These are phyloP conservation scores for Cinclus cinclus DNA, from an alignment of 2,113 vertebrate genomes.

Conservation along the genomic window DNA sequence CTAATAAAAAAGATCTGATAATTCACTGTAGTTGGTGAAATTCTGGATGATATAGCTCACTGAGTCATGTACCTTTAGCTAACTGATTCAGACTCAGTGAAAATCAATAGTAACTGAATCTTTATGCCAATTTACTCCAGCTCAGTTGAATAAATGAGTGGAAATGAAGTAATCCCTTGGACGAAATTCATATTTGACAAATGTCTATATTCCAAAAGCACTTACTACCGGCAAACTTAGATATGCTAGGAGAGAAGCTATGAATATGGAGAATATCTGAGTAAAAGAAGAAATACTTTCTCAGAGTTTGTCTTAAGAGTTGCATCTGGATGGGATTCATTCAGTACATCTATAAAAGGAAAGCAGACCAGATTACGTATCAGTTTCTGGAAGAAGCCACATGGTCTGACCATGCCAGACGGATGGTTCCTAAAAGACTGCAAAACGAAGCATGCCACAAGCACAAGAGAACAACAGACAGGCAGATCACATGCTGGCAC, in stretches of 20 bases:
- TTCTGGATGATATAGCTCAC: constrained; percentile 17
- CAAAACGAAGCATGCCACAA: background rate
- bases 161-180: constrained; percentile 20
- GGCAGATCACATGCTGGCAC: background rate
- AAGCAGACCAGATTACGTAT: background rate
- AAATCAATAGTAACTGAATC: constrained; percentile 59
- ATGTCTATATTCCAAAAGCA: background rate
- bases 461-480: background rate
- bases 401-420: background rate
- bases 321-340: accelerated
- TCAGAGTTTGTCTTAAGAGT: background rate
- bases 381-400: constrained; percentile 22
- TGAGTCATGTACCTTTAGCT: background rate
- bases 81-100: constrained; percentile 12
- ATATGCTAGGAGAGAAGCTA: background rate
- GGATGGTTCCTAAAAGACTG: background rate
- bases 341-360: background rate
- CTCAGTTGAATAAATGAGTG: background rate
- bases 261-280: background rate
- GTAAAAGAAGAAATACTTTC: background rate
- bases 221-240: background rate
- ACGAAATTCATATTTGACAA: background rate
- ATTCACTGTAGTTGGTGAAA: background rate
- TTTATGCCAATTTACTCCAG: background rate
- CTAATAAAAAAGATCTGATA: constrained; percentile 21